Base-by-base conservation (phyloP, 2,888 invertebrate genomes). In the Bellardia bayeri region DNA sequence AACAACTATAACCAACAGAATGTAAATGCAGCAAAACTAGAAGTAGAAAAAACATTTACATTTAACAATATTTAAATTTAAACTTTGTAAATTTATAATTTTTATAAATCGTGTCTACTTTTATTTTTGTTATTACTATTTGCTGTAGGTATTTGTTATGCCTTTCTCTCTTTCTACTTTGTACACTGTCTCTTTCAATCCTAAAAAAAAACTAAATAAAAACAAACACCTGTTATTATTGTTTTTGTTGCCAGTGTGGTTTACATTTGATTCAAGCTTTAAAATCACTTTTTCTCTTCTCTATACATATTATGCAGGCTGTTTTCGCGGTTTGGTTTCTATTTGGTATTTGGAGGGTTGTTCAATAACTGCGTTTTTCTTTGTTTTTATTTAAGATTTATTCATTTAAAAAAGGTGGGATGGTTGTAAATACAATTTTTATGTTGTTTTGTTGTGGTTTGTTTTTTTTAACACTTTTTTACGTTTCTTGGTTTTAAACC, bases 351-450 rank as follows among this genome's bases (percentile, higher is more conserved):
- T 66, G n/a, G 71, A 33, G 61, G 42, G 64, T 16, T 64, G 40
- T 72, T 40, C 23, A 33, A 61, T 45, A 49, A 61, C 33, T 63
- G 33, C 14, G 33, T 42, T 68, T 80, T 14, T 14, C 11, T 14
- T 40, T 64, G n/a, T 63, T 80, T 42, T 45, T 23, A n/a, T 61
- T 63, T 11, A 42, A 30, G 33, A 37, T 37, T 37, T 37, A 37
- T 37, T 3, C 37, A 37, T 37, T 64, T 79, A 7, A 72, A 81
- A 68, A 16, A 61, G 82, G 74, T 74, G 81, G 81, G 72, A 14
- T 66, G 82, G 45, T 79, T 49, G 68, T 79, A 82, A 74, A 74
- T 66, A 74, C 23, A 74, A 37, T 81, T 81, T 81, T 72, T 72
- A 54, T 56, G 64, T 54, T 81, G 64, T 49, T 63, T 49, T 33